phyloP scores from a whole-genome alignment of 2,113 vertebrate genomes.

The Collichthys lucidus region DNA sequence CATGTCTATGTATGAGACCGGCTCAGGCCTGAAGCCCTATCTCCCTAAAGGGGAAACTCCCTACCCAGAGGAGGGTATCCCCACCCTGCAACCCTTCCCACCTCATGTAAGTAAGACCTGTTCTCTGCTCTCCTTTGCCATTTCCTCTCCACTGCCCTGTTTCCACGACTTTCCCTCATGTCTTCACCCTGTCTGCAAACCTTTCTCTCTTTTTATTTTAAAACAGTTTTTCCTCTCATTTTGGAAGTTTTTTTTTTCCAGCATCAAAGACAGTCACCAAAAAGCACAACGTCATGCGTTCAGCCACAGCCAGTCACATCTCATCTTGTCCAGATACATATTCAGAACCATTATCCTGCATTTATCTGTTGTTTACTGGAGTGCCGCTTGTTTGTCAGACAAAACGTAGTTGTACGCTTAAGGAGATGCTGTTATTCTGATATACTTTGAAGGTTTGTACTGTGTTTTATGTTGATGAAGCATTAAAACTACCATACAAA shows the following conservation, averaged over 20 bases:
- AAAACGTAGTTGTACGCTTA: slow-evolving; percentile 23
- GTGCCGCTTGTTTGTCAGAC: slow-evolving; percentile 48
- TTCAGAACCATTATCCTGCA: slow-evolving; percentile 30
- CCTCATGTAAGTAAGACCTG: slow-evolving; percentile 92
- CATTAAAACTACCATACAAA: slow-evolving; percentile 82
- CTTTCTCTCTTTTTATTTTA: slow-evolving; percentile 7
- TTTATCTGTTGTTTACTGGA: slow-evolving; percentile 42
- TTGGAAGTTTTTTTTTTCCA: slow-evolving; percentile 15
- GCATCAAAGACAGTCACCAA: slow-evolving; percentile 35
- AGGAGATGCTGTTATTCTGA: slow-evolving; percentile 55
- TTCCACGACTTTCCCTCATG: slow-evolving; percentile 40
- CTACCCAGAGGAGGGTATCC: slow-evolving; percentile 91
- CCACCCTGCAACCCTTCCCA: slow-evolving; percentile 92
- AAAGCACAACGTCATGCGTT: slow-evolving; percentile 35
- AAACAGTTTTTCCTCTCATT: slow-evolving; percentile 8
- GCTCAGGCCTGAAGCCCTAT: slow-evolving; percentile 96
- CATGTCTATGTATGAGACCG: slow-evolving; percentile 99
- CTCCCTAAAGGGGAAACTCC: slow-evolving; percentile 91
- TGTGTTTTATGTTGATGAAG: slow-evolving; percentile 76
- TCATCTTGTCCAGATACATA: slow-evolving; percentile 22
- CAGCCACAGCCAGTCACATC: slow-evolving; percentile 51
- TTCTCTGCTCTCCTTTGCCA: slow-evolving; percentile 81
- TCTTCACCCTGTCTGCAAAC: slow-evolving; percentile 58
- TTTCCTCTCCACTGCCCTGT: slow-evolving; percentile 64
- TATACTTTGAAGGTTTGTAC: slow-evolving; percentile 68